Evolutionary conservation across 2,113 vertebrate species (phyloP).

Genomic region (Plestiodon gilberti): DNA sequence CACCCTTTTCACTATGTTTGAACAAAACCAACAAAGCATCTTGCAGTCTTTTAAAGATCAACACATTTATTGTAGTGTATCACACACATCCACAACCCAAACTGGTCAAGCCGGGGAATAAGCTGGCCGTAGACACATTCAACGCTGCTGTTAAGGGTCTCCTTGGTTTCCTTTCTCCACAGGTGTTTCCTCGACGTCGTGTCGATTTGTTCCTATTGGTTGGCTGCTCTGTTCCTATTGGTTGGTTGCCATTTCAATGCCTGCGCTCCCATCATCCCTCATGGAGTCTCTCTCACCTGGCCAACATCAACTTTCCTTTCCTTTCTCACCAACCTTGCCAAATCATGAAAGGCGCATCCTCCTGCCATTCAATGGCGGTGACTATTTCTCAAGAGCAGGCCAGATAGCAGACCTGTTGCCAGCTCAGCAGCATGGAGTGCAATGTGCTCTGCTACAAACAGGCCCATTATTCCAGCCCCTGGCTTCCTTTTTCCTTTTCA

Average conservation of each 20-base stretch:
- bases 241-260: slow-evolving; percentile 63
- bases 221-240: slow-evolving; percentile 36
- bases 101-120: slow-evolving; percentile 35
- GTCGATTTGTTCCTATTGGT: slow-evolving; percentile 56
- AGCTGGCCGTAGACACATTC: not conserved
- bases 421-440: slow-evolving; percentile 58
- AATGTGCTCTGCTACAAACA: slow-evolving; percentile 67
- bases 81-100: no score
- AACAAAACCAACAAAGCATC: not conserved
- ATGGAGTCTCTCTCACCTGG: slow-evolving; percentile 71
- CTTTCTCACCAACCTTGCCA: slow-evolving; percentile 82
- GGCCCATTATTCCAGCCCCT: slow-evolving; percentile 36
- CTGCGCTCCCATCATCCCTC: slow-evolving; percentile 72
- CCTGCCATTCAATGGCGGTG: slow-evolving; percentile 56
- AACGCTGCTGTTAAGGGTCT: slow-evolving; percentile 28
- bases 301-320: slow-evolving; percentile 80
- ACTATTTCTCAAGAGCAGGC: slow-evolving; percentile 30
- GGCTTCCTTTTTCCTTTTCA: slow-evolving; percentile 63
- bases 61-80: no score
- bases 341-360: slow-evolving; percentile 66
- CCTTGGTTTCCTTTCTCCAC: slow-evolving; percentile 70
- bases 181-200: slow-evolving; percentile 83
- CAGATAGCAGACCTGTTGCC: slow-evolving; percentile 40
- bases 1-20: slow-evolving; percentile 38
- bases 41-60: no score